Conservation (phyloP, 2,888 invertebrate genomes). For the Apodemia mormo region DNA sequence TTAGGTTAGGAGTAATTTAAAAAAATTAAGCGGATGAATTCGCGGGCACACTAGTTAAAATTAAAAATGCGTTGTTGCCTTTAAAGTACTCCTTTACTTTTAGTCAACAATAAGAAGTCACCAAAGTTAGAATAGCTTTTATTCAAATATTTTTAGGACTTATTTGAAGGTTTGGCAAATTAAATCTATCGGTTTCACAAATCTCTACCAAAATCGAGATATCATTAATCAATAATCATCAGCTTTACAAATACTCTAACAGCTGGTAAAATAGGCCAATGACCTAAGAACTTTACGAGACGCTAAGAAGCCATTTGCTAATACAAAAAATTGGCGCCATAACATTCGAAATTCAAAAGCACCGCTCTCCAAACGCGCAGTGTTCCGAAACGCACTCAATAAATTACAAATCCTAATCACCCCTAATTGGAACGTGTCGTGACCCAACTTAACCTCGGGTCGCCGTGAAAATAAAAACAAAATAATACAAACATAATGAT, state of each 20-base stretch:
- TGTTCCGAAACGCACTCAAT: slow-evolving; percentile 71
- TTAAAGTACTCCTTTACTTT: too few species aligned
- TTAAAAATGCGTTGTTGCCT: too few species aligned
- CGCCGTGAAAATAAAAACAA: slow-evolving; percentile 64
- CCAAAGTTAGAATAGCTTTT: too few species aligned
- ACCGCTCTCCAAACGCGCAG: slow-evolving; percentile 54
- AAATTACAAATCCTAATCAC: slow-evolving; percentile 78
- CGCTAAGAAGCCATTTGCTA: slow-evolving; percentile 59
- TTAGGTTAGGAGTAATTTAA: too few species aligned
- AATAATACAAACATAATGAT: slow-evolving; percentile 79
- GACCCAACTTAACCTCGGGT: slow-evolving; percentile 78
- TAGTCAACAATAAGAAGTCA: too few species aligned
- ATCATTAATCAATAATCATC: slow-evolving; percentile 20
- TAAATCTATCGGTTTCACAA: too few species aligned
- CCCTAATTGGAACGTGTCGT: slow-evolving; percentile 78
- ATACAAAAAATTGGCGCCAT: slow-evolving; percentile 69
- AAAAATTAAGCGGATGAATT: too few species aligned
- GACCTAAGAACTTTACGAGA: slow-evolving; percentile 26
- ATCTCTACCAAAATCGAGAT: neutral
- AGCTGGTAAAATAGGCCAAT: slow-evolving; percentile 22
- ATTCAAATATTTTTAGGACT: too few species aligned
- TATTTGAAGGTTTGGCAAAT: too few species aligned
- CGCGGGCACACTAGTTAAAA: too few species aligned
- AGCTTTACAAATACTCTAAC: slow-evolving; percentile 8
- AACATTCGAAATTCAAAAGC: slow-evolving; percentile 54